Evolutionary conservation across 2,113 vertebrate species (phyloP).

Genomic region (Eulacestoma nigropectus): DNA sequence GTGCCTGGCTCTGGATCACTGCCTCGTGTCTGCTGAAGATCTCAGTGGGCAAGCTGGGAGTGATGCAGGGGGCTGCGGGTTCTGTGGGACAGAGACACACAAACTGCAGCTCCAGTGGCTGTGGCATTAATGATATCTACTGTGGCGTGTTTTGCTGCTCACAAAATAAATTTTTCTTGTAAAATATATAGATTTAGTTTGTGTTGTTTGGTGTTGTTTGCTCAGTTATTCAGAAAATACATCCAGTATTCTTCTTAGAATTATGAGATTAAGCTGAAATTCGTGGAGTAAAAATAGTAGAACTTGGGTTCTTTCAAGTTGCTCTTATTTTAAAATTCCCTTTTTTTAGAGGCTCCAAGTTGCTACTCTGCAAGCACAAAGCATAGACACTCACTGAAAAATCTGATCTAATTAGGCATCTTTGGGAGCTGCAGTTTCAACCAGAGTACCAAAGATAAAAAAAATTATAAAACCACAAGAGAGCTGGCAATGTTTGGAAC

Average conservation of each 20-base stretch:
- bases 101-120: neutral
- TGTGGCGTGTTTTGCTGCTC: neutral
- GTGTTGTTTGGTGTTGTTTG: neutral
- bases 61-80: fast-evolving
- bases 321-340: neutral
- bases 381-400: neutral
- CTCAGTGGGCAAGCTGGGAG: neutral
- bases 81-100: fast-evolving
- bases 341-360: neutral
- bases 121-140: neutral
- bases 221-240: neutral
- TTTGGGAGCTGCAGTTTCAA: neutral
- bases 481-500: neutral
- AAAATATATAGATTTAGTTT: neutral
- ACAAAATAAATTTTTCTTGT: neutral
- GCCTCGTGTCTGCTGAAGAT: neutral
- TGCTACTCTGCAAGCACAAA: neutral
- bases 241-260: neutral
- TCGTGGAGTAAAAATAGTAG: neutral
- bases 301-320: neutral
- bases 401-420: neutral
- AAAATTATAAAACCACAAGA: neutral
- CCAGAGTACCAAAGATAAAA: neutral
- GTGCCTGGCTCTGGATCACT: neutral
- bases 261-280: neutral